Evolutionary conservation across 2,888 invertebrate species (phyloP).

Genomic region (Pheosia gnoma): DNA sequence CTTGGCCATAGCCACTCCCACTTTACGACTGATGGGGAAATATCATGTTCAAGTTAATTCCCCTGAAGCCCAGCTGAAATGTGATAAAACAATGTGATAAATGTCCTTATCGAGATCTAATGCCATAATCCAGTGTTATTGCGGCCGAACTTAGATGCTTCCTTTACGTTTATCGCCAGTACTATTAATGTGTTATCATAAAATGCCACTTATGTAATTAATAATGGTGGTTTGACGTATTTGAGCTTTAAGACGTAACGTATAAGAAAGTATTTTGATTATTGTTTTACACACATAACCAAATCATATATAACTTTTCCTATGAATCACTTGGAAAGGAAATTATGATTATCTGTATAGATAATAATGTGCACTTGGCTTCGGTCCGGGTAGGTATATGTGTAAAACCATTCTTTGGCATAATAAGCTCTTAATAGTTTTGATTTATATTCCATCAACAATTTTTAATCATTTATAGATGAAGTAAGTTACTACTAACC

Average conservation of each 20-base stretch:
- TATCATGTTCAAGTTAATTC: conserved; percentile 57
- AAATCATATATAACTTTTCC: too few relatives aligned
- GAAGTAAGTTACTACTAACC: too few relatives aligned
- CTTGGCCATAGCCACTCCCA: conserved; percentile 62
- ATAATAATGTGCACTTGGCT: too few relatives aligned
- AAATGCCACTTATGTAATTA: conserved; percentile 5
- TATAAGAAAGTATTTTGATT: background rate
- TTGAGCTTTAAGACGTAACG: too few relatives aligned
- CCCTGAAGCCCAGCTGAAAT: conserved; percentile 41
- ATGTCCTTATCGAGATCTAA: conserved; percentile 32
- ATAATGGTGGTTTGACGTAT: background rate
- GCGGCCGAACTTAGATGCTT: conserved; percentile 24
- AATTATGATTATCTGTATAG: too few relatives aligned
- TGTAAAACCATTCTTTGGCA: too few relatives aligned
- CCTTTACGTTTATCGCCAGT: conserved; percentile 9
- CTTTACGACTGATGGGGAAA: conserved; percentile 61
- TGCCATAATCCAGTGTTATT: conserved; percentile 19
- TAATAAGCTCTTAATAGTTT: too few relatives aligned
- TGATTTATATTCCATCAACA: too few relatives aligned
- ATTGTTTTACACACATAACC: too few relatives aligned
- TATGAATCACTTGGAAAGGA: too few relatives aligned
- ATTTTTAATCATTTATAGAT: too few relatives aligned
- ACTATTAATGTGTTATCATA: conserved; percentile 7
- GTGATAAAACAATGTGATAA: conserved; percentile 47
- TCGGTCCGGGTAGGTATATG: too few relatives aligned